These are phyloP conservation scores for Echeneis naucrates DNA, from an alignment of 2,797 vertebrate species.

Conservation along the genomic window DNA sequence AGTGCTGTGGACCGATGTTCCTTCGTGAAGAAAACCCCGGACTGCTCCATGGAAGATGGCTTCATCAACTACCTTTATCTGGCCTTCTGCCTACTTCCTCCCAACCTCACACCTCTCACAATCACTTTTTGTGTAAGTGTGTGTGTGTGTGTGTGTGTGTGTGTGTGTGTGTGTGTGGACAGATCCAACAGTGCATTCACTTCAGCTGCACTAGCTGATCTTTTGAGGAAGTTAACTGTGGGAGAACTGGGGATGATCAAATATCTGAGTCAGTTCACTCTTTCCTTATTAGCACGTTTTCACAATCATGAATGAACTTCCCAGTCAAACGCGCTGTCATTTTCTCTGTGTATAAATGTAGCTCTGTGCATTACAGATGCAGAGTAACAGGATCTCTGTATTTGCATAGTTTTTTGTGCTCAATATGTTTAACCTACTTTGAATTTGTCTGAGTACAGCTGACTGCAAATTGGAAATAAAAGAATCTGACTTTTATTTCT, in stretches of 20 bases:
- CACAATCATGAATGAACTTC: neutral
- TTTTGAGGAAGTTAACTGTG: slow-evolving; percentile 50
- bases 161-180: neutral
- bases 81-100: slow-evolving; percentile 88
- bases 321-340: too few relatives aligned
- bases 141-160: slow-evolving; percentile 82
- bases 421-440: neutral
- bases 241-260: neutral
- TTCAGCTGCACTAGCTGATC: neutral
- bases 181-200: neutral
- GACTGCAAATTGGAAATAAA: neutral
- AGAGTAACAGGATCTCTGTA: slow-evolving; percentile 12
- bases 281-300: slow-evolving; percentile 34
- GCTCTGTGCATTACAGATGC: neutral
- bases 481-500: neutral
- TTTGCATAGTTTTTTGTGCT: neutral
- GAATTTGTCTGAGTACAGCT: neutral
- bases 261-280: slow-evolving; percentile 12
- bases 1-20: slow-evolving; percentile 86
- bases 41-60: slow-evolving; percentile 87
- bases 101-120: slow-evolving; percentile 86
- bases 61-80: slow-evolving; percentile 90
- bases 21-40: slow-evolving; percentile 88
- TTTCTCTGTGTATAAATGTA: neutral
- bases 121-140: slow-evolving; percentile 90